These are phyloP conservation scores for Siderastrea radians DNA, from an alignment of 92 coral and sea anemone genomes.

Conservation along the genomic window DNA sequence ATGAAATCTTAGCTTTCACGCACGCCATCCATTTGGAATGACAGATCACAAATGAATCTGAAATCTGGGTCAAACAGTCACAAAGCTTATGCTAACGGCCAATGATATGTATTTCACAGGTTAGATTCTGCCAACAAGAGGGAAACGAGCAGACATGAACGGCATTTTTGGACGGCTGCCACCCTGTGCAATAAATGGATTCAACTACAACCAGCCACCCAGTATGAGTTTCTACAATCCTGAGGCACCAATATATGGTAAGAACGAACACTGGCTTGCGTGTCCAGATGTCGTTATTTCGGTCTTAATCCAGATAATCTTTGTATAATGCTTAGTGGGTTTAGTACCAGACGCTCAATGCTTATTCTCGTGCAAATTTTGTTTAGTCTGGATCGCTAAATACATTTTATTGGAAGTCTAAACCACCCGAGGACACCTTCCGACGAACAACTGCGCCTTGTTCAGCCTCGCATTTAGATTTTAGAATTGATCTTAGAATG, in stretches of 20 bases:
- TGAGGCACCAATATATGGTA: slow-evolving; percentile 62
- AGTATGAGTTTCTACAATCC: slow-evolving; percentile 85
- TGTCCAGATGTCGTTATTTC: slow-evolving; percentile 35
- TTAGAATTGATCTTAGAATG: no score
- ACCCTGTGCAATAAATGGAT: slow-evolving; percentile 85
- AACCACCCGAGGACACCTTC: neutral
- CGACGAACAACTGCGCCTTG: neutral
- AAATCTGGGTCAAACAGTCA: slow-evolving; percentile 33
- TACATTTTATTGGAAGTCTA: neutral
- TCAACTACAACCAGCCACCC: slow-evolving; percentile 80
- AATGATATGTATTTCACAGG: neutral
- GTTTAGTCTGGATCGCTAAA: slow-evolving; percentile 19
- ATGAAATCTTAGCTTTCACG: slow-evolving; percentile 21
- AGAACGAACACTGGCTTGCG: slow-evolving; percentile 26
- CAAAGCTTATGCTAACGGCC: slow-evolving; percentile 13
- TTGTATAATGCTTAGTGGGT: slow-evolving; percentile 34
- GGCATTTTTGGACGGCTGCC: slow-evolving; percentile 93
- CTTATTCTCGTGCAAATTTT: neutral
- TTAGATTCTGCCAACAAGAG: slow-evolving; percentile 3
- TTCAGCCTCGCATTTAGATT: neutral
- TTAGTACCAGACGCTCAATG: slow-evolving; percentile 19
- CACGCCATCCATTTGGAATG: slow-evolving; percentile 21
- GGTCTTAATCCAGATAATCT: slow-evolving; percentile 26
- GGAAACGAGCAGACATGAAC: slow-evolving; percentile 71
- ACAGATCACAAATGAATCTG: slow-evolving; percentile 29